A percentile compares a stretch with the other conserved stretches of the same genome.
Evolutionary conservation across 2,888 invertebrate species (phyloP).

Genomic region (Sminthurides aquaticus): DNA sequence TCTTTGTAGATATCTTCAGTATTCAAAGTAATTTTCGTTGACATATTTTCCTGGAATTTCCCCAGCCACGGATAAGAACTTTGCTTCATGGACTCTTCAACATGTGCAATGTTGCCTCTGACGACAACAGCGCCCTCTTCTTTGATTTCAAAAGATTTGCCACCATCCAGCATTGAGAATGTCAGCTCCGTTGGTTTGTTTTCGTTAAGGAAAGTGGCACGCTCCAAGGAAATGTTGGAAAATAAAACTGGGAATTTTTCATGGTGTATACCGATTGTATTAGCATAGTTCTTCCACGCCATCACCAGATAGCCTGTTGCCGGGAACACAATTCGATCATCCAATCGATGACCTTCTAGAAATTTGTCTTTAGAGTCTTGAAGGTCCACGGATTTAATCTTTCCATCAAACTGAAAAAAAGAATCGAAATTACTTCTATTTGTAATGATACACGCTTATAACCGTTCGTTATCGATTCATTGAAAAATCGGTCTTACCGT

Average conservation of each 20-base stretch:
- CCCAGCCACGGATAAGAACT: not conserved
- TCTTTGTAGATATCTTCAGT: constrained; percentile 74
- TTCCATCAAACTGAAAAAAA: not conserved
- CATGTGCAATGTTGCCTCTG: constrained; percentile 45
- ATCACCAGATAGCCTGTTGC: constrained; percentile 85
- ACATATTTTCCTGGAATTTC: constrained; percentile 45
- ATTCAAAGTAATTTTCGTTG: constrained; percentile 44
- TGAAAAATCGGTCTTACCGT: not conserved
- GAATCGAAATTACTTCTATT: not conserved
- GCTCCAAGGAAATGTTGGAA: constrained; percentile 72
- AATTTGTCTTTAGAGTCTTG: constrained; percentile 64
- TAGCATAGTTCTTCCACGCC: constrained; percentile 70
- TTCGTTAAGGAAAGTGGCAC: constrained; percentile 71
- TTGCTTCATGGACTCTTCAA: not conserved
- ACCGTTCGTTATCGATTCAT: no score
- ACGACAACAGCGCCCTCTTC: constrained; percentile 46
- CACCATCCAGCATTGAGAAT: constrained; percentile 71
- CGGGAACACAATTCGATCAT: constrained; percentile 85
- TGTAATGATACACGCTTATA: not conserved
- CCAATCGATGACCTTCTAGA: constrained; percentile 72
- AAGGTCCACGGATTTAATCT: constrained; percentile 51
- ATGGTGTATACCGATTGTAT: constrained; percentile 59
- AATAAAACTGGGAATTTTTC: constrained; percentile 71
- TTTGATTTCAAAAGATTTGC: constrained; percentile 53
- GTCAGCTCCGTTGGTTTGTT: constrained; percentile 57